Conservation (phyloP, 2,113 vertebrate genomes). For the Periophthalmus modestus region DNA sequence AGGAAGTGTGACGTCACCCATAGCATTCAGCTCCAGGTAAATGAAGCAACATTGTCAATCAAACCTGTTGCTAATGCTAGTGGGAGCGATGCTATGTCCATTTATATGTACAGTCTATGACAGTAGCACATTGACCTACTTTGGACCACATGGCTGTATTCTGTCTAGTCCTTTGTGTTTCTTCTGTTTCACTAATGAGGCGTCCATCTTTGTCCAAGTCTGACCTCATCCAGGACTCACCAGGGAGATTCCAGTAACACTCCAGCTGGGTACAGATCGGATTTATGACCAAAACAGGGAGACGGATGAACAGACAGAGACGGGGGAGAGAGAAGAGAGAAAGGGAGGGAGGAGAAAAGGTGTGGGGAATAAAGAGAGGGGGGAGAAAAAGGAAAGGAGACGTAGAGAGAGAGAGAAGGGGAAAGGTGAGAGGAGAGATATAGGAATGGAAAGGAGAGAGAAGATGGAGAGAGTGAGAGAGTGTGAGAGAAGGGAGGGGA, state of each 20-base stretch:
- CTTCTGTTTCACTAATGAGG: constrained; percentile 1
- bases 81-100: too few species aligned
- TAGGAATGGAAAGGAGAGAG: not conserved
- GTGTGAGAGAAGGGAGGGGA: too few species aligned
- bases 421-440: not conserved
- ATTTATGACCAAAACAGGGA: constrained; percentile 34
- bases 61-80: too few species aligned
- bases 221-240: constrained; percentile 4
- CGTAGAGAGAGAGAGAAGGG: not conserved
- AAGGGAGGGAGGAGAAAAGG: not conserved
- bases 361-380: not conserved
- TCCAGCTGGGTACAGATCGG: constrained; percentile 22
- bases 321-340: constrained; percentile 35
- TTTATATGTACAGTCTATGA: too few species aligned
- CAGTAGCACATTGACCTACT: not conserved
- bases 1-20: too few species aligned
- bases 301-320: not conserved
- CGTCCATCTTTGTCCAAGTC: not conserved
- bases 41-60: too few species aligned
- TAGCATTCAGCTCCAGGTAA: too few species aligned
- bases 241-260: constrained; percentile 4
- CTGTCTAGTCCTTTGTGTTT: not conserved
- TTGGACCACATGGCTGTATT: not conserved
- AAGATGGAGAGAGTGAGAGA: too few species aligned
- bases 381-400: not conserved